These are phyloP conservation scores for Muraenolepis orangiensis DNA, from an alignment of 2,797 vertebrate genomes.

Conservation along the genomic window DNA sequence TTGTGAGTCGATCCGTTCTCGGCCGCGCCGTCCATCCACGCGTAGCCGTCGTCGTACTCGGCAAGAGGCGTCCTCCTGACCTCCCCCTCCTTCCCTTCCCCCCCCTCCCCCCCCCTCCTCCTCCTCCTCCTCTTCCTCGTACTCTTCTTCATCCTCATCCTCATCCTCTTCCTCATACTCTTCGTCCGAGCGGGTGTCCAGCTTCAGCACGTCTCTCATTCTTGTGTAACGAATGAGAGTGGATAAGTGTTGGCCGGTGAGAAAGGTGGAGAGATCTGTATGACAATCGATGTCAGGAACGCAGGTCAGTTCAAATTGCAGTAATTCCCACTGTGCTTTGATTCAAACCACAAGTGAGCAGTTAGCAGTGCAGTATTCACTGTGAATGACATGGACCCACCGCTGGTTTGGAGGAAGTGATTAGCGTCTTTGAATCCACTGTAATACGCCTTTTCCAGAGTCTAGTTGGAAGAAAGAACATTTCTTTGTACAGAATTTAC, in stretches of 20 bases:
- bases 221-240: background rate
- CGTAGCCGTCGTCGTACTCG: background rate
- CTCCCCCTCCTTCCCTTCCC: background rate
- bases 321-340: background rate
- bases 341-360: background rate
- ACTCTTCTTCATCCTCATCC: background rate
- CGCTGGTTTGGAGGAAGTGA: constrained; percentile 75
- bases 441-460: constrained; percentile 77
- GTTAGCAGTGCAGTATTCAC: background rate
- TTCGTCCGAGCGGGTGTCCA: background rate
- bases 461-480: constrained; percentile 53
- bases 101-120: background rate
- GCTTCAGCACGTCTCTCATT: background rate
- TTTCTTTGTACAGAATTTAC: background rate
- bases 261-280: background rate
- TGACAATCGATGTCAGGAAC: background rate
- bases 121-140: background rate
- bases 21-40: background rate
- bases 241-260: background rate
- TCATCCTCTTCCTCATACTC: background rate
- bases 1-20: background rate
- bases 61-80: background rate
- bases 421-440: constrained; percentile 81
- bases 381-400: constrained; percentile 62
- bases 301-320: background rate